A percentile compares a stretch with the other conserved stretches of the same genome.
Evolutionary conservation across 2,797 vertebrate genomes (phyloP).

Genomic region (Rhinoraja longicauda): DNA sequence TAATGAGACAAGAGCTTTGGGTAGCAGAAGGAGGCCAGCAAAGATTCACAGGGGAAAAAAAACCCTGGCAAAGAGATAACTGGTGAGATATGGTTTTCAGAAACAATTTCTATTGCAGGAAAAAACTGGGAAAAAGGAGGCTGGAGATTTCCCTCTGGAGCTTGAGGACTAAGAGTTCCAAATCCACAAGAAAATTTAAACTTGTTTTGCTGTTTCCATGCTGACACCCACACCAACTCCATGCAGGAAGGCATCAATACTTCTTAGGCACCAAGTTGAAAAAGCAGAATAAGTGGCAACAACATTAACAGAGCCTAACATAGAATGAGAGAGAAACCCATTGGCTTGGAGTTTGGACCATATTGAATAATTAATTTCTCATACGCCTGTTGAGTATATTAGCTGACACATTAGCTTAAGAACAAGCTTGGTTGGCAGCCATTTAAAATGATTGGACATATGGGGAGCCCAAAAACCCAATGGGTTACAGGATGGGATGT

Average conservation of each 20-base stretch:
- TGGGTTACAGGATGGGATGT: neutral
- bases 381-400: neutral
- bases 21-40: neutral
- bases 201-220: neutral
- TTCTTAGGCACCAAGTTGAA: neutral
- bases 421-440: neutral
- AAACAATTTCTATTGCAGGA: neutral
- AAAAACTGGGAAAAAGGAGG: neutral
- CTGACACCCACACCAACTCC: neutral
- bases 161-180: neutral
- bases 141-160: neutral
- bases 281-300: too few relatives aligned
- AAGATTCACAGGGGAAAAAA: neutral
- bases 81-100: neutral
- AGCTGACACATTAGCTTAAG: neutral
- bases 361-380: neutral
- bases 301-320: neutral
- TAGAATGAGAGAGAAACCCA: neutral
- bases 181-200: neutral
- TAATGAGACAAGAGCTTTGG: neutral
- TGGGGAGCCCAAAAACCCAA: neutral
- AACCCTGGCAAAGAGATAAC: neutral
- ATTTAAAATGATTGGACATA: neutral
- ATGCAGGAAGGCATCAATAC: neutral
- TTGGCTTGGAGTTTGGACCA: neutral